Conservation (phyloP, 1,140 invertebrate species). For the Plutomurus gul region DNA sequence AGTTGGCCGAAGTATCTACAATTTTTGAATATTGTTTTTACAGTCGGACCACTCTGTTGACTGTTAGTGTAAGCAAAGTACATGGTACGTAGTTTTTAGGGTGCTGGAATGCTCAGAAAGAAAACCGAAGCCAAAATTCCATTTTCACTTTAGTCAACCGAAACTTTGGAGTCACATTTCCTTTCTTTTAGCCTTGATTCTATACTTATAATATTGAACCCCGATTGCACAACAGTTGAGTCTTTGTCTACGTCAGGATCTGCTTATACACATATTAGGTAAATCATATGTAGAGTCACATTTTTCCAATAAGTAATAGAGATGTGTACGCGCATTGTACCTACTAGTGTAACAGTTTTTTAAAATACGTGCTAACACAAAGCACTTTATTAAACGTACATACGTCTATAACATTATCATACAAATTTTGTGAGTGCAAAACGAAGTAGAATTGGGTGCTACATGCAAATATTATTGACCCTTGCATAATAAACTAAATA, state of each 20-base stretch:
- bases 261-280: too few species aligned
- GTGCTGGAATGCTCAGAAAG: background rate
- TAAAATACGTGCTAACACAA: too few species aligned
- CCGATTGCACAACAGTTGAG: slow-evolving; percentile 6
- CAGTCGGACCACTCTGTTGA: slow-evolving; percentile 15
- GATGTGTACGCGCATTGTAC: background rate
- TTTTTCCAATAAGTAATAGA: background rate
- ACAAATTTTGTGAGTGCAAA: too few species aligned
- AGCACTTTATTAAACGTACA: too few species aligned
- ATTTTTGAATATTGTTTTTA: slow-evolving; percentile 2
- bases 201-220: background rate
- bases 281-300: too few species aligned
- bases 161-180: background rate
- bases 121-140: slow-evolving; percentile 17
- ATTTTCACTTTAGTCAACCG: slow-evolving; percentile 13
- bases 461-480: too few species aligned
- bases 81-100: background rate
- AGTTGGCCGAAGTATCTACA: background rate
- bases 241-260: slow-evolving; percentile 3
- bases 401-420: too few species aligned
- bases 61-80: slow-evolving; percentile 26
- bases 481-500: too few species aligned
- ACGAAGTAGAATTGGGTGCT: too few species aligned
- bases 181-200: background rate
- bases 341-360: too few species aligned